Evolutionary conservation across 2,797 vertebrate species (phyloP).

Genomic region (Anas bernieri): DNA sequence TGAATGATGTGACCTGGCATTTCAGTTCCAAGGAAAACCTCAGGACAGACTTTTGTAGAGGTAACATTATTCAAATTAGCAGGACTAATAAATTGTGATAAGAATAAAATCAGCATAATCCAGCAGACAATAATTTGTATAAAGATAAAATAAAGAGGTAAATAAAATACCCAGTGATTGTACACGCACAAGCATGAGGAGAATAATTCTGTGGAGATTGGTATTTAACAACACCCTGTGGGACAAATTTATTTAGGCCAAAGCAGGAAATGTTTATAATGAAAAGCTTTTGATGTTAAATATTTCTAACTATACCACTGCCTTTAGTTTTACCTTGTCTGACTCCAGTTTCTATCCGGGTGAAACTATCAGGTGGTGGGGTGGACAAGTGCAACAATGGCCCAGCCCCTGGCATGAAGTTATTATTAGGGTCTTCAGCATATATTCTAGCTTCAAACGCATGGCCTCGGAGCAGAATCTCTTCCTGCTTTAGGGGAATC

Average conservation of each 20-base stretch:
- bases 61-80: neutral
- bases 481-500: slow-evolving; percentile 91
- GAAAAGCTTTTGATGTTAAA: neutral
- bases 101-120: neutral
- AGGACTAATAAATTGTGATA: neutral
- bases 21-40: neutral
- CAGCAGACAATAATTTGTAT: neutral
- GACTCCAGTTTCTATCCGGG: slow-evolving; percentile 95
- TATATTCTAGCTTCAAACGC: slow-evolving; percentile 98
- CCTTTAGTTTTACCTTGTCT: slow-evolving; percentile 84
- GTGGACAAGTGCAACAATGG: slow-evolving; percentile 91
- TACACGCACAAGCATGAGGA: neutral
- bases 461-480: slow-evolving; percentile 89
- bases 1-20: neutral
- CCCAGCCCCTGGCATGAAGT: slow-evolving; percentile 94
- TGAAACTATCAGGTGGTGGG: slow-evolving; percentile 82
- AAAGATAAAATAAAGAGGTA: neutral
- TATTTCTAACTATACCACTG: neutral
- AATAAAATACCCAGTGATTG: neutral
- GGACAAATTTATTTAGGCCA: neutral
- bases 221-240: neutral
- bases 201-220: neutral
- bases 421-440: slow-evolving; percentile 92
- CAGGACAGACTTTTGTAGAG: neutral
- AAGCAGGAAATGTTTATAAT: neutral